Percentiles rank a stretch among this genome's conserved stretches.
Conservation (phyloP, 53 echinoderm and acorn worm species). For the Echinometra lucunter region DNA sequence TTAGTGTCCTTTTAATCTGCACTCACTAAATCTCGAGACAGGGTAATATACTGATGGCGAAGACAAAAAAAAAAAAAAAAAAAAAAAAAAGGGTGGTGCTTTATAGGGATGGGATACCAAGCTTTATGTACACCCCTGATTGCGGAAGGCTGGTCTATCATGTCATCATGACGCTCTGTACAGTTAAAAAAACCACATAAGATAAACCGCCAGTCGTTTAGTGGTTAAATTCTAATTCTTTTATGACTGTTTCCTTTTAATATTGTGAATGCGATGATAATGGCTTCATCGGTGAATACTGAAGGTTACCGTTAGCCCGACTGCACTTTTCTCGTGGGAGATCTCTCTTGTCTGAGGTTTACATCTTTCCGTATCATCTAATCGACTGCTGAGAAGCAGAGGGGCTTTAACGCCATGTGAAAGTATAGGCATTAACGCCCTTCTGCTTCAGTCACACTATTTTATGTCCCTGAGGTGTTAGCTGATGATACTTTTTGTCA, state of each 20-base stretch:
- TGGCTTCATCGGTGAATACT: conserved; percentile 13
- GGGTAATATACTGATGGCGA: neutral
- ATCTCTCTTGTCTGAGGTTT: neutral
- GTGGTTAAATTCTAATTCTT: conserved; percentile 51
- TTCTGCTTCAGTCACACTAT: neutral
- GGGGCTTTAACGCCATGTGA: neutral
- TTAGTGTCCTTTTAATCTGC: neutral
- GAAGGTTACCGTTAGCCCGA: neutral
- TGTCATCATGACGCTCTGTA: neutral
- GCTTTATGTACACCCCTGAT: neutral
- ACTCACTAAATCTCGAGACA: neutral
- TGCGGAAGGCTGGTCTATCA: neutral
- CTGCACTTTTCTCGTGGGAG: neutral
- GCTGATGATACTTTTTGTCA: neutral
- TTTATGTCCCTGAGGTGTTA: neutral
- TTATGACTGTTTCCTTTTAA: conserved; percentile 33
- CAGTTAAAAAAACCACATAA: conserved; percentile 13
- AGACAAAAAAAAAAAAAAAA: neutral
- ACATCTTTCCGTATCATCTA: neutral
- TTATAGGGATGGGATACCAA: neutral
- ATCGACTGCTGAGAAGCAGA: neutral
- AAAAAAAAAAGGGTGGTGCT: too few relatives aligned
- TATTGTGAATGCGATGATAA: conserved; percentile 20
- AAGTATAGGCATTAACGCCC: neutral
- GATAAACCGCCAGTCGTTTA: conserved; percentile 53